Base-by-base conservation (phyloP, 2,888 invertebrate species). In the Sesia apiformis region DNA sequence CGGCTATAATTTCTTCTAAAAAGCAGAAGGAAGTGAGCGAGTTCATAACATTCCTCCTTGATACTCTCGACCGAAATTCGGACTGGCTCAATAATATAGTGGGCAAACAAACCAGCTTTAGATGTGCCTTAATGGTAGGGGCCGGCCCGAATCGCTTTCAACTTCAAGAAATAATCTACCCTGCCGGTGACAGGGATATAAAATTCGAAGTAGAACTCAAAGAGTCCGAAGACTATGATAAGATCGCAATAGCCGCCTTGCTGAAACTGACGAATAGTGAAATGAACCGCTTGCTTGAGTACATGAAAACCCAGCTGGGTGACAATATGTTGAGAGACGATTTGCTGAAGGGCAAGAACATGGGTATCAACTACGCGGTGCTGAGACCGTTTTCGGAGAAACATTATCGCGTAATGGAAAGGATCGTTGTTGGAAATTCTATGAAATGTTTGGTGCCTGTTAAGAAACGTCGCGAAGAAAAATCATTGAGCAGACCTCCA, bases 71-170 rank as follows among this genome's bases (percentile, higher is more conserved):
- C 38, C 72, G 79, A 38, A 84, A 87, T 60, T 76, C 81, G 2
- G 68, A 67, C 49, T 87, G 85, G 87, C 66, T 88, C 39, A 89
- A 86, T 65, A 67, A 61, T 23, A 60, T 83, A 6, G 77, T 86
- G 4, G 70, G 70, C 23, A 78, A 74, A 55, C 84, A 84, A 58
- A 67, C 67, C 50, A 66, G 78, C 64, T 89, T 89, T 63, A 76
- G 68, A 64, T 86, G 87, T 58, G 87, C 76, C 0, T 61, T 87
- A 53, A 69, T 87, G 78, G 73, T 74, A 3, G 87, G 88, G 38
- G 77, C 84, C 2, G 88, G 88, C 1, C 85, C 88, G 4, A 86
- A 87, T 57, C 76, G 88, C 53, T 87, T 85, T 58, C 81, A 82
- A 59, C 69, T 85, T 3, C 81, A 83, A 66, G 77, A 87, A 66